Base-by-base conservation (phyloP, 1,140 invertebrate genomes). In the Archegozetes longisetosus region DNA sequence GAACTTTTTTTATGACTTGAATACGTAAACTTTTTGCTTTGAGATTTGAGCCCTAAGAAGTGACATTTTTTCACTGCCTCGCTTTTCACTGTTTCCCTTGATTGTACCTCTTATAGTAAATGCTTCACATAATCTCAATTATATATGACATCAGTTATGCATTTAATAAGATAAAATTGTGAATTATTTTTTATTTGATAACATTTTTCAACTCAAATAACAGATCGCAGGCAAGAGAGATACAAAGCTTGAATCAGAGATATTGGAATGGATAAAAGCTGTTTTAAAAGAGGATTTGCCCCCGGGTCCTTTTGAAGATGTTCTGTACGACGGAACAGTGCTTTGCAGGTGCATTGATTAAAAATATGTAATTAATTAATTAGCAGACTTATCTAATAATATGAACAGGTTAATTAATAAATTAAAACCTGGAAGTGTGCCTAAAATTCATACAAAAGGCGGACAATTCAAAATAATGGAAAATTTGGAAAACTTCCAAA, bases 401-500 rank as follows among this genome's bases (percentile, higher is more conserved):
- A 25, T 23, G 3, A 2, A 20, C 14, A 78, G 76, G 53, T 71
- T 93, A 64, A 88, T 93, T 76, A 92, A 94, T 79, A 87, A 85
- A 71, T 72, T 94, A 60, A 75, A 79, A 56, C 88, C 89, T 28
- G 86, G 86, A 64, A 75, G 81, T 60, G 78, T 92, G 47, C 69
- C 79, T 68, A 93, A 91, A 74, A 85, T 92, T 74, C 89, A 92
- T 78, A 81, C 80, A 59, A 82, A 83, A 60, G 88, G 88, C 58
- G 84, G 85, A 68, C 86, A 89, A 66, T 94, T 93, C 80, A 91
- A 90, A 70, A 82, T 93, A 79, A 92, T 93, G 88, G 88, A 94
- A 75, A 94, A 94, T 77, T 86, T 92, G 70, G 88, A 85, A 76
- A 82, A 87, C 76, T 94, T 96, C 75, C 86, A 91, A 71, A 84